Base-by-base conservation (phyloP, 2,113 vertebrate genomes). In the Oostethus manadensis region DNA sequence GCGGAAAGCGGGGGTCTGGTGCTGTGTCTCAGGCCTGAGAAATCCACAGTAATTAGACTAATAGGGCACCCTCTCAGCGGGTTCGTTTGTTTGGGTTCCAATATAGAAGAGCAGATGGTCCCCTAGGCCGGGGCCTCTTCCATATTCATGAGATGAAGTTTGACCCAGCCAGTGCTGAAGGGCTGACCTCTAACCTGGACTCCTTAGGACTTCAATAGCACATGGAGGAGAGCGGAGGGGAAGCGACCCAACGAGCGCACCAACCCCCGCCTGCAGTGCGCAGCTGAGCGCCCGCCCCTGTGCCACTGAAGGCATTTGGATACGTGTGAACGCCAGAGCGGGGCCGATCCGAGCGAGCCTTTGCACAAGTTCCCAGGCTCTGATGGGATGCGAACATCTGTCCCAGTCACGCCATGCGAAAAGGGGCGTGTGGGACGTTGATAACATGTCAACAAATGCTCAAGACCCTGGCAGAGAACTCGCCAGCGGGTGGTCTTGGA, bases 61-160 rank as follows among this genome's bases (percentile, higher is more conserved):
- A 76, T 69, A 62, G n/a, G 0, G 62, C 62, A 51, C 51, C 74
- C 61, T 72, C 75, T 60, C 73, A 75, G 73, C 70, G 63, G 68
- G 63, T 59, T 71, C 70, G 71, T 84, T 87, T 85, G 84, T 83
- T 81, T 64, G 9, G 65, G 42, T 60, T 70, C 78, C 68, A 75
- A 72, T 56, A 69, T 76, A 73, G 54, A 16, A 16, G 55, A 78
- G 72, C 86, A 89, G 88, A 89, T 89, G 88, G 85, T 80, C 76
- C 77, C 74, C 68, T 53, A 56, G 67, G 70, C 65, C 26, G 18
- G 11, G 33, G 16, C 17, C 29, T 53, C 58, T 11, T 86, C 78
- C 80, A 87, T 87, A 89, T 88, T 86, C 83, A 89, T 86, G 82
- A 87, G 78, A 54, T 70, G 63, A 67, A 53, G 66, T 73, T 82